phyloP scores from a whole-genome alignment of 2,888 invertebrate genomes.

The Tiliacea aurago region DNA sequence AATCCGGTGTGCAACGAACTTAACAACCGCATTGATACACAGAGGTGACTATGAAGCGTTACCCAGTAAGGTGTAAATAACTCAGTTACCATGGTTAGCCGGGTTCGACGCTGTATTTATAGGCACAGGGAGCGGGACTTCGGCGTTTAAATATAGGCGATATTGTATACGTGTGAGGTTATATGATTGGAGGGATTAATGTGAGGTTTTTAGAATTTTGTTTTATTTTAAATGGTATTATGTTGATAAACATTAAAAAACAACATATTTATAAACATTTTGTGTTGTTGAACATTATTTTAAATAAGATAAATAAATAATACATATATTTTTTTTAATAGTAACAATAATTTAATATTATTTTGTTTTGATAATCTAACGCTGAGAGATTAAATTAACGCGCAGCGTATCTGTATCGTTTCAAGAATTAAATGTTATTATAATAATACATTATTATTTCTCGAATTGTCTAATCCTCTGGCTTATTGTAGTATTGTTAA shows the following conservation, averaged over 20 bases:
- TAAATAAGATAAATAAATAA: neutral
- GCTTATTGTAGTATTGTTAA: neutral
- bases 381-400: neutral
- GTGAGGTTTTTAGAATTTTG: neutral
- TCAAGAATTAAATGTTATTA: neutral
- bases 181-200: slow-evolving; percentile 9
- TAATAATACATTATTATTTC: neutral
- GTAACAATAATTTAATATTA: too few species aligned
- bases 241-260: too few species aligned
- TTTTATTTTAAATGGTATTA: slow-evolving; percentile 1
- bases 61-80: slow-evolving; percentile 69
- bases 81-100: slow-evolving; percentile 68
- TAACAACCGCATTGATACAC: slow-evolving; percentile 54
- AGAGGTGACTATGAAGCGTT: slow-evolving; percentile 49
- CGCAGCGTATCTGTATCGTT: neutral
- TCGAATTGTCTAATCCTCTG: neutral
- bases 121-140: slow-evolving; percentile 52
- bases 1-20: slow-evolving; percentile 52
- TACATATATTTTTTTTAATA: too few species aligned
- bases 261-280: too few species aligned
- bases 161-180: slow-evolving; percentile 24
- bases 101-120: slow-evolving; percentile 69
- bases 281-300: neutral
- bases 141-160: slow-evolving; percentile 34
- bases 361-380: neutral